Base-by-base conservation (phyloP, 2,888 invertebrate species). In the Acronicta psi region DNA sequence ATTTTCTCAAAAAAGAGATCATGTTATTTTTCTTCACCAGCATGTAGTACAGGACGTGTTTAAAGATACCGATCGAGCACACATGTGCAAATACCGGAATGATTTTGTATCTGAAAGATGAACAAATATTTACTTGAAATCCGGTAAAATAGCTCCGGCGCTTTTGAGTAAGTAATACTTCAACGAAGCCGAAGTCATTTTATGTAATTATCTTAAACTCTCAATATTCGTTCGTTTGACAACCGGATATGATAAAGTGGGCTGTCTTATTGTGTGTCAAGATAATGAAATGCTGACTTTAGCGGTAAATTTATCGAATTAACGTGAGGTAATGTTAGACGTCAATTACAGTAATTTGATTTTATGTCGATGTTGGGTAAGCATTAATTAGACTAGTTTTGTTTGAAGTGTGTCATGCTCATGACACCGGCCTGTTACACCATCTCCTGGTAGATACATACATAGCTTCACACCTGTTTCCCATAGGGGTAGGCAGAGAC, bases 171-270 rank as follows among this genome's bases (percentile, higher is more conserved):
- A 34, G n/a, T 0, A 34, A 34, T n/a, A 34, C n/a, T 13, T 31
- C 31, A 13, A 31, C 34, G n/a, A 34, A 31, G 5, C 3, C 34
- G 16, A 40, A 40, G 18, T 40, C 5, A 20, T 20, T 18, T 11
- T 13, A 43, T 52, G 52, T 36, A 40, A 41, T 29, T 44, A 31
- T 25, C 42, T 16, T 45, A 18, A 60, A 51, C 11, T 55, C 11
- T 25, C 20, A 46, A 52, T 52, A 57, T 34, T 34, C 59, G 20
- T 56, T 43, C 11, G 37, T 31, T 40, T 73, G 73, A 67, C 73
- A 68, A 43, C 60, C 41, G 37, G 73, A 73, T 68, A 60, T 72
- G 60, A 68, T 68, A 72, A 72, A 72, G 34, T 46, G 29, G 37
- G 17, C 38, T 53, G 29, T 44, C 44, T 49, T 45, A 54, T 40